A percentile compares a stretch with the other conserved stretches of the same genome.
Evolutionary conservation across 2,797 vertebrate species (phyloP).

Genomic region (Chlorospingus flavigularis): DNA sequence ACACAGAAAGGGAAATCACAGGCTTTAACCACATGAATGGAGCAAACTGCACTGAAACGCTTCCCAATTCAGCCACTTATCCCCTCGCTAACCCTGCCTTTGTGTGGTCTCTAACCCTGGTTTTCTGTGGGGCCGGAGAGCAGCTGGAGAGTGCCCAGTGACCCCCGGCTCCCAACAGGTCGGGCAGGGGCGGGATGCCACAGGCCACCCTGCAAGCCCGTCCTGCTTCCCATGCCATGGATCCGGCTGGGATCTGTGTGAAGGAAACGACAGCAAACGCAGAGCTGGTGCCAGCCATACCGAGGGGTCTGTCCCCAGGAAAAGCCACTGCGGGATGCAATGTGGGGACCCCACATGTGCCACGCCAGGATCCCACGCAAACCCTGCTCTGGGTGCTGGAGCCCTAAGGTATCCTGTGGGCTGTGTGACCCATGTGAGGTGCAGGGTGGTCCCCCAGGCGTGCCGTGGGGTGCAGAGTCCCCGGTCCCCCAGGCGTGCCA

Average conservation of each 20-base stretch:
- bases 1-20: not conserved
- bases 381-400: not conserved
- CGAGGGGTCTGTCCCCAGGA: not conserved
- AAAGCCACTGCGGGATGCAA: not conserved
- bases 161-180: rapidly evolving
- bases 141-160: not conserved
- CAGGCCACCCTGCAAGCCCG: not conserved
- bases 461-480: rapidly evolving
- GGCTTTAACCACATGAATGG: not conserved
- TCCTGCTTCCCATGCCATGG: not conserved
- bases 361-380: rapidly evolving
- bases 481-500: rapidly evolving
- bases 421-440: not conserved
- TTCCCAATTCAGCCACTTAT: not conserved
- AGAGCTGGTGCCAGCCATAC: not conserved
- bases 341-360: rapidly evolving
- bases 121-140: not conserved
- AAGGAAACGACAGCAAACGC: not conserved
- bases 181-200: not conserved
- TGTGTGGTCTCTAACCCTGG: not conserved
- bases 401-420: rapidly evolving
- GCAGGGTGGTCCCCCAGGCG: not conserved
- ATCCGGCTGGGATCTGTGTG: rapidly evolving
- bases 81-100: not conserved
- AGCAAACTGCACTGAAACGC: not conserved